Conservation (phyloP, 2,797 vertebrate genomes). For the Sebastes nivosus region DNA sequence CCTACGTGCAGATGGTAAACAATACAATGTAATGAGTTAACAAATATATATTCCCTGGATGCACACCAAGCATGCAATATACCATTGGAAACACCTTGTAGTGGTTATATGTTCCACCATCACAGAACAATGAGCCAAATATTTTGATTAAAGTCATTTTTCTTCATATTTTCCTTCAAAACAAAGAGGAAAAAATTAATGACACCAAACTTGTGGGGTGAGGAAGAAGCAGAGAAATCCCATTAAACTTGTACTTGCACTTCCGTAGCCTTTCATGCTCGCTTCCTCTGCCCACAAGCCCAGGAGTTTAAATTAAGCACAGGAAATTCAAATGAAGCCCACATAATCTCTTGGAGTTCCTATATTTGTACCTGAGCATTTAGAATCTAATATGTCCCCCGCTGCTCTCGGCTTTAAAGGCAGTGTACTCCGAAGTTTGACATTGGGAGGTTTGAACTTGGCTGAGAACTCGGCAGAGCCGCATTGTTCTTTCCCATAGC, state of each 20-base stretch:
- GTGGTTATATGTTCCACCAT: background rate
- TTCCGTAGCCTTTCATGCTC: background rate
- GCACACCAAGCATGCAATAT: background rate
- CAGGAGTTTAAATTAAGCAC: slow-evolving; percentile 32
- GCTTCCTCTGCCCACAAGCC: background rate
- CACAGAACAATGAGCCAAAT: background rate
- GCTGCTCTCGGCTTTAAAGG: slow-evolving; percentile 22
- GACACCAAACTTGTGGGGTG: background rate
- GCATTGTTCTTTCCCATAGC: slow-evolving; percentile 33
- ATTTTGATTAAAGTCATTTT: background rate
- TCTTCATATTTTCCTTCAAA: background rate
- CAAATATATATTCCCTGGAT: background rate
- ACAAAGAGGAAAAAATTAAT: background rate
- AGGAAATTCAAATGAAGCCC: slow-evolving; percentile 47
- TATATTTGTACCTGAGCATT: slow-evolving; percentile 34
- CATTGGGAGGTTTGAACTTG: slow-evolving; percentile 40
- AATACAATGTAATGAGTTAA: background rate
- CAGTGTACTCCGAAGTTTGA: slow-evolving; percentile 35
- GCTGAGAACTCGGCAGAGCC: slow-evolving; percentile 23
- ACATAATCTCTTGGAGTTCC: slow-evolving; percentile 30
- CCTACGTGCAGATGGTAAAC: background rate
- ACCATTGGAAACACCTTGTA: background rate
- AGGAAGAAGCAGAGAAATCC: slow-evolving; percentile 1
- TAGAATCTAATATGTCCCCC: slow-evolving; percentile 33
- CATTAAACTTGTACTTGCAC: background rate